Percentiles rank a stretch among this genome's conserved stretches.
phyloP scores from a whole-genome alignment of 1,140 invertebrate genomes.

The Bombus cullumanus region DNA sequence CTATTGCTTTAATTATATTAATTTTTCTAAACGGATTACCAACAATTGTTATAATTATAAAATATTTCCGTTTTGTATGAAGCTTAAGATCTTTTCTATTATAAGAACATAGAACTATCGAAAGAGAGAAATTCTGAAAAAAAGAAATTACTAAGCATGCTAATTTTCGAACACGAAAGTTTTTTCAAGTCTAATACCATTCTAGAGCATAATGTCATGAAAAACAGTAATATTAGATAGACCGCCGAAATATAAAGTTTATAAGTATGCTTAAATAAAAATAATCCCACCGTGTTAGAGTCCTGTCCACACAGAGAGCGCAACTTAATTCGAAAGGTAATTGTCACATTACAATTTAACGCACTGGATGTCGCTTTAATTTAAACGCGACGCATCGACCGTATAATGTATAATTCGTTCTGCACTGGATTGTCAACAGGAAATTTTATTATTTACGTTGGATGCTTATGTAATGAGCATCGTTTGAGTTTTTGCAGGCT shows the following conservation, averaged over 20 bases:
- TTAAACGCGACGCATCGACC: constrained; percentile 13
- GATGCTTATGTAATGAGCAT: neutral
- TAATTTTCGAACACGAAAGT: no score
- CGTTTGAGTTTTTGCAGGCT: neutral
- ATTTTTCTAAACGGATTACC: no score
- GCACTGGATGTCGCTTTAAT: constrained; percentile 25
- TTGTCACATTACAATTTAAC: neutral
- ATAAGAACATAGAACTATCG: no score
- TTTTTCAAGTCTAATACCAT: neutral
- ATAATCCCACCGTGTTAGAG: neutral
- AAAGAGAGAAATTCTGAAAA: no score
- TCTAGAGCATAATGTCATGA: neutral
- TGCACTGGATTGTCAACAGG: constrained; percentile 19
- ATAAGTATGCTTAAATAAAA: neutral
- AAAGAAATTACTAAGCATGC: no score
- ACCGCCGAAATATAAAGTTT: neutral
- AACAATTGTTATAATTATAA: no score
- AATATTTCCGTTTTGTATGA: no score
- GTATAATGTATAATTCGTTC: constrained; percentile 19
- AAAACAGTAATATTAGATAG: neutral
- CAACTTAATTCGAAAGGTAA: neutral
- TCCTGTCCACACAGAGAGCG: neutral
- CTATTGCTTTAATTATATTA: no score
- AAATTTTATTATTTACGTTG: constrained; percentile 1
- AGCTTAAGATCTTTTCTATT: no score